Evolutionary conservation across 1,140 invertebrate genomes (phyloP).

Genomic region (Limonius californicus): DNA sequence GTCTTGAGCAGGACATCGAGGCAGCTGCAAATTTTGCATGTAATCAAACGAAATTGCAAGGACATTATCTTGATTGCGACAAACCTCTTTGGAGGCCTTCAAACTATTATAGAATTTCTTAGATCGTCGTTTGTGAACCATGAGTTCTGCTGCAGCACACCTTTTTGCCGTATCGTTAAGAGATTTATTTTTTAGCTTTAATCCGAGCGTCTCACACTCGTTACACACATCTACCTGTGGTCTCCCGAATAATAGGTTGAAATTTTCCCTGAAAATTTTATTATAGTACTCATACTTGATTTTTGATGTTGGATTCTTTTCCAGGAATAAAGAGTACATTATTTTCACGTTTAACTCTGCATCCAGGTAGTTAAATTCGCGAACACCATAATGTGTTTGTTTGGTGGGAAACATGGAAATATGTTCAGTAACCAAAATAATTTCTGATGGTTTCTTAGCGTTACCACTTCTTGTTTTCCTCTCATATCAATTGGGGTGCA

Average conservation of each 20-base stretch:
- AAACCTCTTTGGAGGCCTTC: background rate
- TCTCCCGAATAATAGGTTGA: background rate
- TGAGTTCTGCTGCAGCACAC: background rate
- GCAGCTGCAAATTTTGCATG: conserved; percentile 34
- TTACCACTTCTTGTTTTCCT: no score
- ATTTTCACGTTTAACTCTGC: conserved; percentile 36
- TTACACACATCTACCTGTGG: background rate
- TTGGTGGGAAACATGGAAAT: conserved; percentile 22
- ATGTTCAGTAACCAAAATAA: no score
- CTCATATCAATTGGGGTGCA: no score
- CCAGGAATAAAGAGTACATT: conserved; percentile 35
- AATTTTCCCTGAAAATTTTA: no score
- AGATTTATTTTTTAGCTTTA: background rate
- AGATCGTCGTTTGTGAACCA: conserved; percentile 5
- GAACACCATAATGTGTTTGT: conserved; percentile 21
- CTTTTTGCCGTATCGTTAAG: background rate
- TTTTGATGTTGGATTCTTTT: conserved; percentile 20
- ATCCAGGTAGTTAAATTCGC: conserved; percentile 33
- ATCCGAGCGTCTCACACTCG: background rate
- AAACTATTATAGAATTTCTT: conserved; percentile 16
- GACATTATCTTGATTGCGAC: conserved; percentile 30
- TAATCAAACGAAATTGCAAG: conserved; percentile 3
- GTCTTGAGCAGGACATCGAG: conserved; percentile 19
- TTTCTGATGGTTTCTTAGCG: no score
- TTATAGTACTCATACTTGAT: background rate